These are phyloP conservation scores for Sarcophaga subvicina DNA, from an alignment of 2,888 invertebrate species.

Conservation along the genomic window DNA sequence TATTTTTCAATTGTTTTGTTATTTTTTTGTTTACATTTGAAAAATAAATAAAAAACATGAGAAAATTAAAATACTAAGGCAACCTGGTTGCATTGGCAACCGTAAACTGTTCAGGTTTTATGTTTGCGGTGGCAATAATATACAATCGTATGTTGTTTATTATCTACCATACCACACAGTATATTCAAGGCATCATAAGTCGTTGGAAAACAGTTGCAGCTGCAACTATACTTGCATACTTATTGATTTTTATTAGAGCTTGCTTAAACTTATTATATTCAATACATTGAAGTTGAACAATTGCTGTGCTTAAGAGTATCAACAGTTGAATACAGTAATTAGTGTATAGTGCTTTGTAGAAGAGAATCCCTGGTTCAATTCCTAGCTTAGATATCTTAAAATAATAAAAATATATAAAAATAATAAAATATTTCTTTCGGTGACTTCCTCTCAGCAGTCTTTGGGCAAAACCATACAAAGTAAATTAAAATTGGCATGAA, in stretches of 20 bases:
- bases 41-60: slow-evolving; percentile 27
- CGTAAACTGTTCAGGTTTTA: slow-evolving; percentile 16
- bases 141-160: no score
- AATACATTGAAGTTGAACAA: no score
- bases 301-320: no score
- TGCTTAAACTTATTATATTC: neutral
- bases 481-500: no score
- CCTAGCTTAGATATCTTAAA: no score
- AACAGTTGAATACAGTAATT: no score
- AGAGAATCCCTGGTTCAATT: no score
- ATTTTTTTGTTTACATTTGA: slow-evolving; percentile 7
- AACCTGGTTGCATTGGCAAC: slow-evolving; percentile 59
- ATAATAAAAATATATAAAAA: no score
- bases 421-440: no score
- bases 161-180: neutral
- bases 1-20: neutral
- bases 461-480: no score
- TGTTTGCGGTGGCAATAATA: neutral
- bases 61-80: slow-evolving; percentile 27
- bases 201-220: slow-evolving; percentile 31
- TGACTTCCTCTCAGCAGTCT: no score
- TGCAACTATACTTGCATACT: neutral
- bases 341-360: no score
- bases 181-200: slow-evolving; percentile 32
- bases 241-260: slow-evolving; percentile 7